These are phyloP conservation scores for Sphinx pinastri DNA, from an alignment of 2,888 invertebrate species.

Conservation along the genomic window DNA sequence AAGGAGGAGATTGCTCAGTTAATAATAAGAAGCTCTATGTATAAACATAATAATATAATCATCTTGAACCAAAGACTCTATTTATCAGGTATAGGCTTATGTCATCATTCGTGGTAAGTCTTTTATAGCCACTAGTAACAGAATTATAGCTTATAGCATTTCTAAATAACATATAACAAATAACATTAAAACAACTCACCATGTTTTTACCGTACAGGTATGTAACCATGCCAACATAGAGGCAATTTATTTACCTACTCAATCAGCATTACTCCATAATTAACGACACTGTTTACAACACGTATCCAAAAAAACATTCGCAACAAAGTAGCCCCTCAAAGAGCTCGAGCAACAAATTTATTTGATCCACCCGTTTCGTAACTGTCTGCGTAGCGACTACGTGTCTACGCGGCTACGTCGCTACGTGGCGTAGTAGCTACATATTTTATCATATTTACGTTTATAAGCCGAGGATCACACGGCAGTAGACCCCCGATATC, in stretches of 20 bases:
- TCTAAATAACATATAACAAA: too few species aligned
- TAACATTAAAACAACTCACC: too few species aligned
- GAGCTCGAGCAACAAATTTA: not conserved
- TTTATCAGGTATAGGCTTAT: too few species aligned
- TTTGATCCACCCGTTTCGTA: slow-evolving; percentile 28
- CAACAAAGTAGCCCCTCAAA: slow-evolving; percentile 5
- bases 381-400: slow-evolving; percentile 33
- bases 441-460: slow-evolving; percentile 32
- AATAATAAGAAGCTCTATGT: too few species aligned
- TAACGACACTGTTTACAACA: slow-evolving; percentile 2
- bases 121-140: too few species aligned
- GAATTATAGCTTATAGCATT: too few species aligned
- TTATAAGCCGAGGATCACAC: slow-evolving; percentile 37
- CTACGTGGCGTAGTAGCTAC: not conserved
- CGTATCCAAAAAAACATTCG: slow-evolving; percentile 8
- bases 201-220: not conserved
- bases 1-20: too few species aligned
- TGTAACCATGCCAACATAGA: not conserved
- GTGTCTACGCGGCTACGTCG: slow-evolving; percentile 32
- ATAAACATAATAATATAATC: too few species aligned
- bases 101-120: too few species aligned
- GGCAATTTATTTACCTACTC: not conserved
- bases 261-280: not conserved
- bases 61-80: too few species aligned
- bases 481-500: slow-evolving; percentile 28